Evolutionary conservation across 2,797 vertebrate genomes (phyloP).

Genomic region (Propithecus deckenii): DNA sequence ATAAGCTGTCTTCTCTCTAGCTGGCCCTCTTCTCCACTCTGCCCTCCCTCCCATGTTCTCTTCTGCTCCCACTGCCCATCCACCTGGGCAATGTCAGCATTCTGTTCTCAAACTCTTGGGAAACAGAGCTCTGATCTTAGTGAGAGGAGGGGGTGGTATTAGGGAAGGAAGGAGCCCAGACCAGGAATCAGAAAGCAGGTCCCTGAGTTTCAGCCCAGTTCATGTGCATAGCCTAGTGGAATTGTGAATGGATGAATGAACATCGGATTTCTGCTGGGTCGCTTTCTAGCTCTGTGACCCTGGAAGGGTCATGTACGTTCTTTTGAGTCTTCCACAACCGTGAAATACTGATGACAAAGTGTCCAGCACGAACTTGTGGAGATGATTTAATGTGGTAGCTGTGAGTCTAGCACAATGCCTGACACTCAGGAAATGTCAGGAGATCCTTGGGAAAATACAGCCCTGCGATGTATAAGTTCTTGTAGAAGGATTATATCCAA

Average conservation of each 20-base stretch:
- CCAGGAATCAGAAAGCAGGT: not conserved
- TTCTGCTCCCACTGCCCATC: not conserved
- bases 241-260: not conserved
- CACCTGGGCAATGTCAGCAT: not conserved
- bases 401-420: not conserved
- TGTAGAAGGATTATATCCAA: not conserved
- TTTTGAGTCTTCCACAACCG: not conserved
- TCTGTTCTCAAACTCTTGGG: not conserved
- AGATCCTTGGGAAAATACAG: not conserved
- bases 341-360: not conserved
- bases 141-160: not conserved
- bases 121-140: not conserved
- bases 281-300: not conserved
- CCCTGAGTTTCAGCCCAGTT: not conserved
- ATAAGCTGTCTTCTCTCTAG: not conserved
- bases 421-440: not conserved
- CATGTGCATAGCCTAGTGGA: not conserved
- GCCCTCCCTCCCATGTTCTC: not conserved
- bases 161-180: not conserved
- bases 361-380: not conserved
- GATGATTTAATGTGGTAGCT: not conserved
- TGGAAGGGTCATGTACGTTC: not conserved
- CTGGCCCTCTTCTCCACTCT: not conserved
- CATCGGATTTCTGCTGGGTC: not conserved
- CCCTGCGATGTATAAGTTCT: not conserved